Evolutionary conservation across 1,140 invertebrate species (phyloP), one percentile per base, ranked within the genome.

Genomic region (Microplitis demolitor): DNA sequence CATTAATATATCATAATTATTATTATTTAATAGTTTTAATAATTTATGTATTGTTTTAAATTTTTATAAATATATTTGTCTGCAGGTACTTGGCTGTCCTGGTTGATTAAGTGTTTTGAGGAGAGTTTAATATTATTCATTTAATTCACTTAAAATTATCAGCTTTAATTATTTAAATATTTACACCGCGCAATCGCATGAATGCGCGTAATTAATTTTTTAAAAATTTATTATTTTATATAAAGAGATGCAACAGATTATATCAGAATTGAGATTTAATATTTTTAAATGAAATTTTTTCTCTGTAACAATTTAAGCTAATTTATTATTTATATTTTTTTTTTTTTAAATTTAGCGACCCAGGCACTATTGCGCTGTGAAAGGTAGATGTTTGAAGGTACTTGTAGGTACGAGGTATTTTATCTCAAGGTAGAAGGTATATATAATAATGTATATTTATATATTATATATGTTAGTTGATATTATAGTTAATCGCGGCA

Each of bases 371-470:
- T 85, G 84, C 83, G 82, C 84, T 85, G 83, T 79, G 79, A 77
- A 79, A 80, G 80, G 71, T 83, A 83, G 81, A 81, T 81, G 78
- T 84, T 83, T 83, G 78, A 85, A 86, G 85, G 85, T 86, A 86
- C 85, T 85, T 83, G 83, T 85, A 84, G 82, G 80, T 83, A 82
- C 81, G 85, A 86, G 85, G 85, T 86, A 86, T 86, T 83, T 85
- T 76, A 82, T 79, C 79, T 83, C 78, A 85, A 85, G 84, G 84
- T 85, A 85, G 80, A 83, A 77, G 74, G 76, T 74, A 72, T 66
- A 64, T 13, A 54, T 54, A 54, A 54, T 54, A 14, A 54, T 71
- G 76, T 76, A 75, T 75, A 74, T 76, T 74, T 73, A 24, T 63
- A 33, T 63, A 8, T 67, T 75, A 72, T 71, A 60, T 71, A 35